These are phyloP conservation scores for Emberiza fucata DNA, from an alignment of 2,113 vertebrate species.

Conservation along the genomic window DNA sequence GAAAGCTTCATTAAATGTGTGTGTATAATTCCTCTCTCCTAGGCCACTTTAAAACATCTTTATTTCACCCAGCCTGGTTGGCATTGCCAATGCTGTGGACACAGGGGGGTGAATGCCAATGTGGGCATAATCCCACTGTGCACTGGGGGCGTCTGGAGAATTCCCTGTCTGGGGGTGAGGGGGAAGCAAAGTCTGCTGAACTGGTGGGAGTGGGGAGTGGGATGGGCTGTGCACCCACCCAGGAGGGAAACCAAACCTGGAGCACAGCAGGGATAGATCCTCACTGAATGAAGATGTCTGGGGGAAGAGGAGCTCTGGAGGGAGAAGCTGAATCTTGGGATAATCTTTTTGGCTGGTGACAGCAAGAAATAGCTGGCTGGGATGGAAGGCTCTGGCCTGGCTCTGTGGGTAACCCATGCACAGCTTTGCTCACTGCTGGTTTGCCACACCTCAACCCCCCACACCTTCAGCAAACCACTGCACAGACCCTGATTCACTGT, in stretches of 20 bases:
- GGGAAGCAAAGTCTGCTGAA: background rate
- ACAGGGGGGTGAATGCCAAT: background rate
- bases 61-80: background rate
- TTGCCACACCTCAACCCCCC: background rate
- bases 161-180: background rate
- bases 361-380: accelerated
- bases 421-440: background rate
- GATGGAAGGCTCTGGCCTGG: background rate
- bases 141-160: background rate
- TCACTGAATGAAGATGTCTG: background rate
- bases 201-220: background rate
- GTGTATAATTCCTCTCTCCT: background rate
- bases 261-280: background rate
- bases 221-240: background rate
- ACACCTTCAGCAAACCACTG: background rate
- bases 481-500: background rate
- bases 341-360: background rate
- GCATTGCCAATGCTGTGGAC: background rate
- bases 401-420: background rate
- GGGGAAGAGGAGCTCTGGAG: background rate
- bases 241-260: background rate
- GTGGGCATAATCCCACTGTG: background rate
- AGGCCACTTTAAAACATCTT: background rate
- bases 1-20: background rate
- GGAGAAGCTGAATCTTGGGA: background rate